Evolutionary conservation across 64 coral and sea anemone genomes (phyloP).

Genomic region (Porites australiensis): DNA sequence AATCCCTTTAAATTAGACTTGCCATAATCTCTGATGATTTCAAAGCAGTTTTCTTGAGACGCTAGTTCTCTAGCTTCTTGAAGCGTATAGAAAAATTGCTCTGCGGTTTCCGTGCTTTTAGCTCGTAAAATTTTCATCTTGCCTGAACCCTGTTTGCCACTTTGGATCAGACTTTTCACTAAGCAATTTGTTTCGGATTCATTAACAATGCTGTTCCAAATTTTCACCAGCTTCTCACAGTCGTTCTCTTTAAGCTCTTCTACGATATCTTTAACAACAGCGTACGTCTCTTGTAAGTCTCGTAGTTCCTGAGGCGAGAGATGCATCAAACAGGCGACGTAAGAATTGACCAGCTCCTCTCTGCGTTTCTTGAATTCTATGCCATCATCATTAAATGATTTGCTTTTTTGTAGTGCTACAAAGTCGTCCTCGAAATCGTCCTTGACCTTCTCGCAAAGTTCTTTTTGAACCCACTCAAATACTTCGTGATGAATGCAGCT

Average conservation of each 20-base stretch:
- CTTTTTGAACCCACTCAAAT: conserved; percentile 43
- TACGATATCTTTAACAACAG: background rate
- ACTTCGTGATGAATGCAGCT: background rate
- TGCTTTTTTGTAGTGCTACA: background rate
- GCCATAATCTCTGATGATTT: conserved; percentile 69
- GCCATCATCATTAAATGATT: background rate
- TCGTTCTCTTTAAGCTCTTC: background rate
- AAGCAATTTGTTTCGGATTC: conserved; percentile 43
- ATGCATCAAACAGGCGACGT: conserved; percentile 31
- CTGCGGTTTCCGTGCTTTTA: conserved; percentile 47
- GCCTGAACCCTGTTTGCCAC: background rate
- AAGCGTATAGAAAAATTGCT: conserved; percentile 51
- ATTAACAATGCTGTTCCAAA: background rate
- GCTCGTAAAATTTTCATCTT: conserved; percentile 63
- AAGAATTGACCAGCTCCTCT: background rate
- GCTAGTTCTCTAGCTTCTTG: conserved; percentile 12
- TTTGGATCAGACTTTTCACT: conserved; percentile 13
- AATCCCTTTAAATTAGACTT: conserved; percentile 51
- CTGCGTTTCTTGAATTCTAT: background rate
- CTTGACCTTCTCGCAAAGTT: background rate
- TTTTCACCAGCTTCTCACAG: background rate
- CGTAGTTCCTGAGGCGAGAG: background rate
- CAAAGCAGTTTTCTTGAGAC: conserved; percentile 24
- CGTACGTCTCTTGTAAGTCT: background rate
- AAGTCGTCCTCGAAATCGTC: background rate